Base-by-base conservation (phyloP, 2,888 invertebrate genomes). In the Drosophila algonquin region DNA sequence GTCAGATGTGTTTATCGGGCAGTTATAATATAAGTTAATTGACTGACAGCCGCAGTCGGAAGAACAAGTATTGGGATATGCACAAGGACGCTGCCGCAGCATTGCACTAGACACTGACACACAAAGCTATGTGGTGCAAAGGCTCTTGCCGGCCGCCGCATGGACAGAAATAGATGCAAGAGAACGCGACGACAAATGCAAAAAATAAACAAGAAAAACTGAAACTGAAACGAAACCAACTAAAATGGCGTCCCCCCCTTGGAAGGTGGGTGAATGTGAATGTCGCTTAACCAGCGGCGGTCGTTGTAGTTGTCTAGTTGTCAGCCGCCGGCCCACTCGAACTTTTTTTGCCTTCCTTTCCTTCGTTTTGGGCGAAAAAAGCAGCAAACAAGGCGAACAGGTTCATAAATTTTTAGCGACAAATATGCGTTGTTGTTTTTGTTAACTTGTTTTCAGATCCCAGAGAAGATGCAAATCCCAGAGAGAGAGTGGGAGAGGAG, bases 381-480 rank as follows among this genome's bases (percentile, higher is more conserved):
- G 58, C 48, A 63, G 45, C 71, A 77, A 77, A 80, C 83, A 76
- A 84, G 85, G 80, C 76, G 77, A 85, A 85, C 84, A 85, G 84
- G 84, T 85, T 87, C 85, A 82, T 59, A 72, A 67, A 72, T 76
- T 69, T 40, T 76, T 76, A 51, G 77, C 86, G 76, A 76, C 74
- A 86, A 80, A 85, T 76, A 55, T 76, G 71, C 70, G 63, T 64
- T 50, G 8, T 30, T 30, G 40, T 64, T 50, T 30, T 53, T 63
- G 45, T 40, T 40, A 71, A 72, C 60, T 45, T 12, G 62, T 56
- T 62, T 62, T 72, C 51, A 56, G 53, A 56, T 57, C 63, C 55
- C 52, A 56, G 56, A 40, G 44, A 40, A 45, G 67, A 56, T 67
- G 67, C 35, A 57, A 67, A 52, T 50, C 46, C 12, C 48, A 48